phyloP scores from a whole-genome alignment of 2,797 vertebrate species.

The Loriculus beryllinus region DNA sequence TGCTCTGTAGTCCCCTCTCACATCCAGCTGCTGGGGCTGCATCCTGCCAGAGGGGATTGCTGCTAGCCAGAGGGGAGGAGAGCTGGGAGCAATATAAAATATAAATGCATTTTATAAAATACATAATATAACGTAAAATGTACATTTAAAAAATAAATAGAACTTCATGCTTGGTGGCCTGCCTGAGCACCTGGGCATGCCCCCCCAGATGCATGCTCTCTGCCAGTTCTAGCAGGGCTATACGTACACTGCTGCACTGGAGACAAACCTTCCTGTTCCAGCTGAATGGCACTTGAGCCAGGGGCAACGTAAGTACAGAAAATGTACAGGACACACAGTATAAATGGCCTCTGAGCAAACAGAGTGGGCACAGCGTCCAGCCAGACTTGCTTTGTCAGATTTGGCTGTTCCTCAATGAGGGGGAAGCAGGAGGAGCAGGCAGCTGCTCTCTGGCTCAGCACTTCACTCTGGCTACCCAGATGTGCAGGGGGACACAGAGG shows the following conservation, averaged over 20 bases:
- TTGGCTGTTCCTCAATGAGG: rapidly evolving
- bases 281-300: background rate
- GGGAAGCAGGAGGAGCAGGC: background rate
- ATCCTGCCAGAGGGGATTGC: background rate
- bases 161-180: background rate
- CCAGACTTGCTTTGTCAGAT: background rate
- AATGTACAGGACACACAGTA: background rate
- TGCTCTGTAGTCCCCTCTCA: background rate
- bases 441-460: background rate
- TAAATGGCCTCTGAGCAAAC: background rate
- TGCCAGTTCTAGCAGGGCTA: background rate
- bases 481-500: background rate
- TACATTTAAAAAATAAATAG: background rate
- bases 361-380: background rate
- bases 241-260: background rate
- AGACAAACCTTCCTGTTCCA: background rate
- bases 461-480: background rate
- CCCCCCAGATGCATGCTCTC: background rate
- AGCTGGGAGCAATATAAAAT: background rate
- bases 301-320: background rate
- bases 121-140: background rate
- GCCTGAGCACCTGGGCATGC: background rate
- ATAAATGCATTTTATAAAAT: background rate
- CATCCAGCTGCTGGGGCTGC: background rate
- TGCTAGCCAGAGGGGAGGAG: background rate